Evolutionary conservation across 2,797 vertebrate genomes (phyloP).

Genomic region (Pseudomugil gertrudae): DNA sequence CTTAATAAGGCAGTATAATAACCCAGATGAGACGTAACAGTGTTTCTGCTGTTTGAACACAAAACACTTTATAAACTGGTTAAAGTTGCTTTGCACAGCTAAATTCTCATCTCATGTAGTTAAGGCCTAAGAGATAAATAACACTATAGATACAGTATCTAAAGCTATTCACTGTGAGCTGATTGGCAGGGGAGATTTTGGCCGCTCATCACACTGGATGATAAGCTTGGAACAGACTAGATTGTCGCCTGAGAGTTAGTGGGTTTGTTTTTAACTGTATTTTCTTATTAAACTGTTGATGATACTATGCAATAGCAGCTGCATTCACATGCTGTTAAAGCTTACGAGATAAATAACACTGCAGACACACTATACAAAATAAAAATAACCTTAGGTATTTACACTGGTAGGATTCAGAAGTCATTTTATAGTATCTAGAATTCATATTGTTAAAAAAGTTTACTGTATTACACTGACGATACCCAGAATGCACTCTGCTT

Average conservation of each 20-base stretch:
- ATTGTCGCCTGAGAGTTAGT: slow-evolving; percentile 2
- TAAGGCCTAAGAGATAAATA: slow-evolving; percentile 68
- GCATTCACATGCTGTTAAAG: slow-evolving; percentile 49
- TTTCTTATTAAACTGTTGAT: no score
- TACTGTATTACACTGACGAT: slow-evolving; percentile 22
- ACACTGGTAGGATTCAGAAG: slow-evolving; percentile 69
- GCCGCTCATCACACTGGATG: neutral
- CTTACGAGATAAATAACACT: slow-evolving; percentile 69
- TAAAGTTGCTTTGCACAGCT: slow-evolving; percentile 33
- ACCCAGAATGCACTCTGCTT: slow-evolving; percentile 18
- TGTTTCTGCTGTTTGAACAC: slow-evolving; percentile 14
- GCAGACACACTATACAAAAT: slow-evolving; percentile 48
- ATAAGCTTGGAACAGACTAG: neutral
- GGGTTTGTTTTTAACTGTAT: slow-evolving; percentile 19
- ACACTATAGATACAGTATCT: slow-evolving; percentile 44
- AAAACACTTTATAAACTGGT: slow-evolving; percentile 11
- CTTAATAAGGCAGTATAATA: slow-evolving; percentile 8
- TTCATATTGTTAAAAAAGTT: slow-evolving; percentile 42
- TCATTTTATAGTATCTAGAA: slow-evolving; percentile 51
- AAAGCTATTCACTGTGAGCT: slow-evolving; percentile 21
- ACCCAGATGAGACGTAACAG: slow-evolving; percentile 9
- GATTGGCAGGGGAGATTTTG: neutral
- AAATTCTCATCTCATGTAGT: slow-evolving; percentile 40
- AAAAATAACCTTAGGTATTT: slow-evolving; percentile 55
- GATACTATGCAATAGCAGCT: slow-evolving; percentile 34